Evolutionary conservation across 2,888 invertebrate genomes (phyloP), one percentile per base, ranked within the genome.

Genomic region (Auanema freiburgensis): DNA sequence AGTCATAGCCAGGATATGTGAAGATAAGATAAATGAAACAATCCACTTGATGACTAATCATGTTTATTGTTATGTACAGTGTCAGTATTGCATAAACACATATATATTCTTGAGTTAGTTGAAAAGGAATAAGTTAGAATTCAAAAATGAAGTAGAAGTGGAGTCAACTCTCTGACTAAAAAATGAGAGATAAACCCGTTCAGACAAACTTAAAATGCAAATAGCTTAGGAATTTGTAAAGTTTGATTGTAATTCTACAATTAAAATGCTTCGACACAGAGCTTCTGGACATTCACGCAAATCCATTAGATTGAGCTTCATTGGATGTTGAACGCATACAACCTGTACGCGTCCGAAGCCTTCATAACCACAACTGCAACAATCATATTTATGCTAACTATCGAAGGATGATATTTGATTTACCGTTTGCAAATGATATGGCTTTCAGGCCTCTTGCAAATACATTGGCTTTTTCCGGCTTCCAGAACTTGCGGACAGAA

Each of bases 371-470:
- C 76, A 76, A 59, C 76, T 74, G 64, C 25, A 71, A 51, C n/a
- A 12, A 23, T 12, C n/a, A 59, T 14, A 41, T 12, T 16, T 0
- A 40, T 56, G 14, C 8, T 46, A 14, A 14, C 23, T 18, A 40
- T 52, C 8, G n/a, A 52, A n/a, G 18, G 12, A 8, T 16, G 24
- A 16, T 23, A 16, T 18, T 21, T 52, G n/a, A 5, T 16, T 18
- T n/a, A 75, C 75, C 75, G 61, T 52, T 69, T 67, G 49, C 76
- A 76, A n/a, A 69, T 58, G 14, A 76, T 65, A 55, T 76, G 76
- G 1, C 66, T 61, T 14, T 71, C 61, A 14, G 62, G 63, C 18
- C 76, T 44, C 14, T 67, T 61, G 42, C 76, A 76, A 56, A 70
- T 69, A 58, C 76, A 76, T n/a, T 49, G 24, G 21, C 14, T 57